A percentile compares a stretch with the other conserved stretches of the same genome.
These are phyloP conservation scores for Chionomys nivalis DNA, from an alignment of 2,113 vertebrate species.

Conservation along the genomic window DNA sequence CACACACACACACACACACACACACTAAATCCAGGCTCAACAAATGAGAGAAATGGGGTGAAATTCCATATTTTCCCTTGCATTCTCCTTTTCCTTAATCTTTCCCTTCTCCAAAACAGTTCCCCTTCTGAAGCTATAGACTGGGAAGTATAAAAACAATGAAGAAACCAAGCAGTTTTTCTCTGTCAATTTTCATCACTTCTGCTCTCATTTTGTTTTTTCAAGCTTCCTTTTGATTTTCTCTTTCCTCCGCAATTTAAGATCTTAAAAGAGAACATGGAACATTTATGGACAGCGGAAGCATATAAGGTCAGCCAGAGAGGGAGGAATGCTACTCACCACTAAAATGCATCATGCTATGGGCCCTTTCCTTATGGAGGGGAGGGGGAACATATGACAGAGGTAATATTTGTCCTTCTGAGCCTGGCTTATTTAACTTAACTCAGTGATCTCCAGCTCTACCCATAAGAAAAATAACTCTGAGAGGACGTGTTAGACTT, in stretches of 20 bases:
- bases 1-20: not conserved
- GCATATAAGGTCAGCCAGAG: not conserved
- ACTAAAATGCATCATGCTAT: slow-evolving; percentile 44
- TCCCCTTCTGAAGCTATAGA: not conserved
- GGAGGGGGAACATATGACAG: not conserved
- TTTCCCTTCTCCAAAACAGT: not conserved
- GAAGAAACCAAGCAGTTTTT: slow-evolving; percentile 15
- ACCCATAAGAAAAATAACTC: not conserved
- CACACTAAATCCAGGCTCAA: not conserved
- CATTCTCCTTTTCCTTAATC: not conserved
- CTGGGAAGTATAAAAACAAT: slow-evolving; percentile 46
- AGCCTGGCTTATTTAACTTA: not conserved
- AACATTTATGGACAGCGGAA: not conserved
- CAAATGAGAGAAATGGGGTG: not conserved
- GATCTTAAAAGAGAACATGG: slow-evolving; percentile 37
- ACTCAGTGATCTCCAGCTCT: not conserved
- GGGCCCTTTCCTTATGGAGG: slow-evolving; percentile 11
- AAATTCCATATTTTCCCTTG: not conserved
- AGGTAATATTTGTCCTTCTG: not conserved
- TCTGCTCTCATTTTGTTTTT: slow-evolving; percentile 28
- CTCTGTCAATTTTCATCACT: not conserved
- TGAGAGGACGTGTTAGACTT: not conserved
- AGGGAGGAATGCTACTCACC: slow-evolving; percentile 52
- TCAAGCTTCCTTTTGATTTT: slow-evolving; percentile 40
- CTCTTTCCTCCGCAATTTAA: slow-evolving; percentile 50